Base-by-base conservation (phyloP, 2,888 invertebrate genomes). In the Biston stratarius region DNA sequence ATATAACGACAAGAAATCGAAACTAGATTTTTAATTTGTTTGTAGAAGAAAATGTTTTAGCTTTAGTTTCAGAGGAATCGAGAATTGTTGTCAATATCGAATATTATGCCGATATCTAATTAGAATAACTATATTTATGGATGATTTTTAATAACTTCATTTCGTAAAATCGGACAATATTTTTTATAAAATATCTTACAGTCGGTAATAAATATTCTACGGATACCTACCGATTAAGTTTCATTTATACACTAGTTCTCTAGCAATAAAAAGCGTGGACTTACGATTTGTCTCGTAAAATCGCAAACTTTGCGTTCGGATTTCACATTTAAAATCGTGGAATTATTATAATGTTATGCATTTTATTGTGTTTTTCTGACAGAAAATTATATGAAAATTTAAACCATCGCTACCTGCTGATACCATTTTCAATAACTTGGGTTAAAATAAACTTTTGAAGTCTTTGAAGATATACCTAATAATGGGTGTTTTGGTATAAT, bases 261-360 rank as follows among this genome's bases (percentile, higher is more conserved):
- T 66, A 66, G 38, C 49, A 45, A 65, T 61, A 61, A 61, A 61
- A 61, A 51, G 33, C 57, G 14, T 14, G 61, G 12, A 57, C 24
- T 45, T 61, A 61, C 52, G 61, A 56, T 65, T 57, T 66, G 57
- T 51, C 61, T 66, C 66, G 51, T 66, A 66, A 66, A 61, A 15
- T 57, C 24, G 66, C 56, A 47, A 64, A 66, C 52, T 60, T 64
- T 66, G 66, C 57, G 56, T 66, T 56, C 45, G 61, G 57, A 61
- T 61, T 66, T 47, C 49, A 49, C 53, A 60, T 61, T 67, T 61
- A 59, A 67, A 55, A 59, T 58, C 63, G 49, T 61, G 57, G 55
- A 61, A 65, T 61, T 69, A 72, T 72, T 72, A 72, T 69, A 61
- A 72, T 67, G 62, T 67, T 67, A 53, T 42, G 49, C 33, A 63